A percentile compares a stretch with the other conserved stretches of the same genome.
Evolutionary conservation across 2,888 invertebrate species (phyloP).

Genomic region (Nomada hirtipes): DNA sequence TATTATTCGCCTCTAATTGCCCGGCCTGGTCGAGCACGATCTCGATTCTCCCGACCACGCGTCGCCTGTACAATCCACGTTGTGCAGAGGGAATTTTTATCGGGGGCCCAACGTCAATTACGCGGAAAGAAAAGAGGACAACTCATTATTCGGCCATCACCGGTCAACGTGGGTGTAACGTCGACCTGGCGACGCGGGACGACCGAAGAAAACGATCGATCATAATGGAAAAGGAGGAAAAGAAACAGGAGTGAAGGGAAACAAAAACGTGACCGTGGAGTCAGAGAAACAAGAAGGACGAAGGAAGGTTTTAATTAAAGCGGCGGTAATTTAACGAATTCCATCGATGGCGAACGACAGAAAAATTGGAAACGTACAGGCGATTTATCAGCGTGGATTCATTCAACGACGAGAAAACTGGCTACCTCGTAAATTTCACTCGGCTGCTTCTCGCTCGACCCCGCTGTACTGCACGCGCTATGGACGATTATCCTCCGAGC

Average conservation of each 20-base stretch:
- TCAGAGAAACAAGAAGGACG: background rate
- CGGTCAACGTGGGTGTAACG: background rate
- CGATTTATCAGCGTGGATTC: constrained; percentile 21
- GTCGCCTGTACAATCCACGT: background rate
- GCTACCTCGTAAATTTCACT: background rate
- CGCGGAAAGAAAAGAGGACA: constrained; percentile 18
- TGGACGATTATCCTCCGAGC: constrained; percentile 47
- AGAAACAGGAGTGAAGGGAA: background rate
- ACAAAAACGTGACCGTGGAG: background rate
- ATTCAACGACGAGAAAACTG: constrained; percentile 4
- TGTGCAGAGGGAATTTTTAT: constrained; percentile 4
- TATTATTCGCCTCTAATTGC: constrained; percentile 50
- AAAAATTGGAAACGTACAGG: constrained; percentile 26
- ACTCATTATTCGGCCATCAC: constrained; percentile 19
- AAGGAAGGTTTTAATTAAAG: constrained; percentile 10
- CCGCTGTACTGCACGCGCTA: background rate
- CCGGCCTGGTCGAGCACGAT: background rate
- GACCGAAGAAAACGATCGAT: background rate
- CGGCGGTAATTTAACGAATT: constrained; percentile 13
- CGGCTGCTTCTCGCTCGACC: background rate
- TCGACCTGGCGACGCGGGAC: background rate
- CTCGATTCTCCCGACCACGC: background rate
- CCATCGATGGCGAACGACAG: background rate
- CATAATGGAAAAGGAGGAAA: background rate
- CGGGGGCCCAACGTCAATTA: constrained; percentile 9